Conservation (phyloP, 2,888 invertebrate species). For the Noctua janthe region DNA sequence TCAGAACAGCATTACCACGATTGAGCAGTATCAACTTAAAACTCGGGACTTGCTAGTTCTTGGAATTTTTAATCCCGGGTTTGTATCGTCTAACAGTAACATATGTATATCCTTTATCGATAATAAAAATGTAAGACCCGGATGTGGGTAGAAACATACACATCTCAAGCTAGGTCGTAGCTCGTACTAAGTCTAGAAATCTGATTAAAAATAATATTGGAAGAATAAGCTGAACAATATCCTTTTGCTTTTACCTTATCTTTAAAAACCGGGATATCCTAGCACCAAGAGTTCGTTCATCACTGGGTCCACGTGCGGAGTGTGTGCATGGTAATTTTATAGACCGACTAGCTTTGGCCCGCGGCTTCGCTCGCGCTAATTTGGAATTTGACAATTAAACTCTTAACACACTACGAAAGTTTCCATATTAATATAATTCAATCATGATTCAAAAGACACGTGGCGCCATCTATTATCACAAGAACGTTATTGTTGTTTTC, state of each 20-base stretch:
- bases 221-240: not conserved
- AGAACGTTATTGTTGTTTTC: too few relatives aligned
- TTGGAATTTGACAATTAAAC: too few relatives aligned
- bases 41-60: not conserved
- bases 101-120: not conserved
- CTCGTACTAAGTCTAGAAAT: not conserved
- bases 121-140: not conserved
- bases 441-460: too few relatives aligned
- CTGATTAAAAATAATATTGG: not conserved
- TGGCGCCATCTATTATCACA: too few relatives aligned
- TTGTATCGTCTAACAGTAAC: not conserved
- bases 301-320: too few relatives aligned
- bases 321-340: too few relatives aligned
- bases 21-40: too few relatives aligned
- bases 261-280: not conserved
- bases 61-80: not conserved
- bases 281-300: too few relatives aligned
- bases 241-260: not conserved
- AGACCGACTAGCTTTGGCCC: too few relatives aligned
- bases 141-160: not conserved
- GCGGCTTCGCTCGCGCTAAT: too few relatives aligned
- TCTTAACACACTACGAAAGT: too few relatives aligned
- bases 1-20: not conserved
- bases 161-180: not conserved
- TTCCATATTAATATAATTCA: too few relatives aligned